Conservation (phyloP, 2,888 invertebrate genomes). For the Congeria kusceri region DNA sequence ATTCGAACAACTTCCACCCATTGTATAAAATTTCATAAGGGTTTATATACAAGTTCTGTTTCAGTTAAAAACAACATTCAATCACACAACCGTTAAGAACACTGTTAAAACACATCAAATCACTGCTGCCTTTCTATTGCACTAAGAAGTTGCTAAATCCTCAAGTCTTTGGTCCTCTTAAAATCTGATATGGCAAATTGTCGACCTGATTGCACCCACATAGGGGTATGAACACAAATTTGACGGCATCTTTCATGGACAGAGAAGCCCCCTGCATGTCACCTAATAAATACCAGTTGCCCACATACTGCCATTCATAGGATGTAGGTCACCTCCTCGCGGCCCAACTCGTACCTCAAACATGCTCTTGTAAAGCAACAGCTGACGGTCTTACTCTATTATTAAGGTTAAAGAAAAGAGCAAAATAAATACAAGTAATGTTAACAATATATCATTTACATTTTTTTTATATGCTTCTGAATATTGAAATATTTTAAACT, state of each 20-base stretch:
- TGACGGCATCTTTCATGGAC: slow-evolving; percentile 34
- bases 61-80: background rate
- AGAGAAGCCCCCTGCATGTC: background rate
- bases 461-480: no score
- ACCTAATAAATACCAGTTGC: slow-evolving; percentile 25
- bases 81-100: slow-evolving; percentile 14
- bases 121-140: slow-evolving; percentile 47
- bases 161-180: slow-evolving; percentile 9
- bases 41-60: no score
- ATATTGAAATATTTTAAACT: no score
- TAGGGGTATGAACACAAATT: slow-evolving; percentile 42
- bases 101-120: slow-evolving; percentile 4
- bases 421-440: no score
- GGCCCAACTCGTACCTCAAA: background rate
- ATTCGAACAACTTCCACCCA: background rate
- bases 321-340: slow-evolving; percentile 2
- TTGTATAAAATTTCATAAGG: no score
- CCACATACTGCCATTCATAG: slow-evolving; percentile 29
- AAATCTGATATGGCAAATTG: slow-evolving; percentile 24
- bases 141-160: slow-evolving; percentile 12
- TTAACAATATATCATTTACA: no score
- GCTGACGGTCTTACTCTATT: no score
- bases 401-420: no score
- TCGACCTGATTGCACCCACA: slow-evolving; percentile 36
- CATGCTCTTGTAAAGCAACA: no score